These are phyloP conservation scores for Syndactyla subalaris DNA, from an alignment of 2,797 vertebrate genomes.

Conservation along the genomic window DNA sequence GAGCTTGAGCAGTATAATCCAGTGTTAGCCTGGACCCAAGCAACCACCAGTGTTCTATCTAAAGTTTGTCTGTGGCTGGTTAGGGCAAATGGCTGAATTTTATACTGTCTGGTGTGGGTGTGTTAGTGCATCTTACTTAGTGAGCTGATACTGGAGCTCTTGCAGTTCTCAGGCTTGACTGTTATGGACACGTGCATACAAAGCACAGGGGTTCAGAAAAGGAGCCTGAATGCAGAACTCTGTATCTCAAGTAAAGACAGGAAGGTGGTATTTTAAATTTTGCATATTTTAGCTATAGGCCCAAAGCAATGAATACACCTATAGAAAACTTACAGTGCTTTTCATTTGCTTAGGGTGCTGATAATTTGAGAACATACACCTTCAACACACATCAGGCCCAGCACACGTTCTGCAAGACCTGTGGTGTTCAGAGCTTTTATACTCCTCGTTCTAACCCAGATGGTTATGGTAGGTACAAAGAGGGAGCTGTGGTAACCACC, in stretches of 20 bases:
- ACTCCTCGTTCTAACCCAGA: constrained; percentile 92
- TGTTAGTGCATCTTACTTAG: neutral
- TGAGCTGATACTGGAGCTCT: neutral
- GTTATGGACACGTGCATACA: fast-evolving
- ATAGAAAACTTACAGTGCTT: neutral
- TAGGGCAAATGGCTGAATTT: neutral
- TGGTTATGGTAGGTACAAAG: constrained; percentile 85
- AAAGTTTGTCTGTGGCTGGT: neutral
- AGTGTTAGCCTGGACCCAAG: neutral
- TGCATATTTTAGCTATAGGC: neutral
- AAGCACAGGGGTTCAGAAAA: neutral
- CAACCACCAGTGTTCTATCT: neutral
- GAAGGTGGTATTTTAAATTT: neutral
- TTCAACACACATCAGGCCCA: constrained; percentile 91
- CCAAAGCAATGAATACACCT: neutral
- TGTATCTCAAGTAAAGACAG: neutral
- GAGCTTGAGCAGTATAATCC: neutral
- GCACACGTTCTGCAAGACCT: constrained; percentile 95
- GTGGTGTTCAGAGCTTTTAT: constrained; percentile 98
- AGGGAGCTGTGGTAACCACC: neutral
- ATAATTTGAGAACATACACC: constrained; percentile 90
- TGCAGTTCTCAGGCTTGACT: neutral
- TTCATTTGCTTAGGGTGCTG: constrained; percentile 81
- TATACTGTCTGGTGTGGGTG: neutral
- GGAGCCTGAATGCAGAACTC: neutral